Evolutionary conservation across 2,888 invertebrate genomes (phyloP), one percentile per base, ranked within the genome.

Genomic region (Lithodes maja): DNA sequence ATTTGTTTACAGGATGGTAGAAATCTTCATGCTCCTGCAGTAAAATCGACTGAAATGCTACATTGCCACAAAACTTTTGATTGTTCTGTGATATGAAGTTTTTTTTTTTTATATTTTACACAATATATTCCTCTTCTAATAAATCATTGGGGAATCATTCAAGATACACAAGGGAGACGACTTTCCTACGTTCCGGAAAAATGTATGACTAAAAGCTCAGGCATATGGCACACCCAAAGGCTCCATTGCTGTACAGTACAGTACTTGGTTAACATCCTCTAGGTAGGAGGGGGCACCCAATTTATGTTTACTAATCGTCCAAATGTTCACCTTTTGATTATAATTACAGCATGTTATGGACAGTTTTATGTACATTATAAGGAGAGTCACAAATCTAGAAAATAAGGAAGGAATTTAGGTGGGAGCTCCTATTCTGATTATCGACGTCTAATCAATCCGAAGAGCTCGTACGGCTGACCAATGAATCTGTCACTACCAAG

Each of bases 161-260:
- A 74, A 75, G 81, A 89, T 89, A 85, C 88, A 89, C 88, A 89
- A 89, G 88, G 77, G 81, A 84, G 55, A 68, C 74, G 50, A n/a
- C 84, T 69, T 12, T 84, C 52, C 84, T 84, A 81, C 84, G 80
- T 71, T 86, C 71, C 74, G 86, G 54, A 33, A 54, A 49, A 74
- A 74, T 49, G 52, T 49, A 33, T 71, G 50, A 9, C 52, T 86
- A 75, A 15, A 69, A 55, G 53, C 61, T 55, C 50, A 49, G 54
- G 74, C 49, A 75, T 68, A 49, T 68, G n/a, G 53, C 7, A 74
- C 71, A 84, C 74, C 74, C 84, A 84, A 54, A 54, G 52, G 74
- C 83, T 83, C 71, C 71, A n/a, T 71, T 12, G 71, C 71, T 71
- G 71, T 71, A n/a, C 17, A 33, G 33, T 33, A 33, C 33, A 33